Evolutionary conservation across 35 echinoderm and acorn worm species (phyloP).

Genomic region (Anneissia japonica): DNA sequence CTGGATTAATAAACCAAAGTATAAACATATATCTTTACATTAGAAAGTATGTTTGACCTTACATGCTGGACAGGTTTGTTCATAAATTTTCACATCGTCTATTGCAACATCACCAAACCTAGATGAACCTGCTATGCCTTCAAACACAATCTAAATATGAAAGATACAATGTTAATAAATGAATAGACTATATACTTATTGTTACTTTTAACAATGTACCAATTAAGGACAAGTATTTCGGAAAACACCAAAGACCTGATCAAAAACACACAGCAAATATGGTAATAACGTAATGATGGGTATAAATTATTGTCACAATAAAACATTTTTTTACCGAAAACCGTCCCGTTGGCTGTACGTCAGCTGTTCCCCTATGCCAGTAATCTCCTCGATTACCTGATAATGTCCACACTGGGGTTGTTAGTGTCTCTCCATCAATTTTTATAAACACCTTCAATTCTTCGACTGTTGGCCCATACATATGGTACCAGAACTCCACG

Average conservation of each 20-base stretch:
- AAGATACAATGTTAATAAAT: not conserved
- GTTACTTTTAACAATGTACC: no score
- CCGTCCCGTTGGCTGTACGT: not conserved
- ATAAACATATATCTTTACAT: no score
- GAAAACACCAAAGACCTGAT: no score
- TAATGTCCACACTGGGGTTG: conserved; percentile 12
- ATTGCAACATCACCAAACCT: conserved; percentile 49
- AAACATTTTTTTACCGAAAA: not conserved
- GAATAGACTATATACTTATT: no score
- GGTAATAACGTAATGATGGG: no score
- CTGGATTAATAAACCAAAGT: no score
- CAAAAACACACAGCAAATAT: no score
- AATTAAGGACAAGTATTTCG: no score
- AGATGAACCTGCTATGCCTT: not conserved
- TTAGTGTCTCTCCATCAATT: not conserved
- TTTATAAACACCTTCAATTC: conserved; percentile 59
- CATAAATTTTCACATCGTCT: conserved; percentile 43
- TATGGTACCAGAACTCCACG: conserved; percentile 87
- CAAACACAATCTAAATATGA: conserved; percentile 10
- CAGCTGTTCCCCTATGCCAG: conserved; percentile 59
- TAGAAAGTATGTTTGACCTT: not conserved
- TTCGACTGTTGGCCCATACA: conserved; percentile 70
- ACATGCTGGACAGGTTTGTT: conserved; percentile 35
- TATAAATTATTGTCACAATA: no score
- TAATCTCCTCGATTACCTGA: conserved; percentile 53